phyloP scores from a whole-genome alignment of 2,113 vertebrate species.

The Sphaerodactylus townsendi region DNA sequence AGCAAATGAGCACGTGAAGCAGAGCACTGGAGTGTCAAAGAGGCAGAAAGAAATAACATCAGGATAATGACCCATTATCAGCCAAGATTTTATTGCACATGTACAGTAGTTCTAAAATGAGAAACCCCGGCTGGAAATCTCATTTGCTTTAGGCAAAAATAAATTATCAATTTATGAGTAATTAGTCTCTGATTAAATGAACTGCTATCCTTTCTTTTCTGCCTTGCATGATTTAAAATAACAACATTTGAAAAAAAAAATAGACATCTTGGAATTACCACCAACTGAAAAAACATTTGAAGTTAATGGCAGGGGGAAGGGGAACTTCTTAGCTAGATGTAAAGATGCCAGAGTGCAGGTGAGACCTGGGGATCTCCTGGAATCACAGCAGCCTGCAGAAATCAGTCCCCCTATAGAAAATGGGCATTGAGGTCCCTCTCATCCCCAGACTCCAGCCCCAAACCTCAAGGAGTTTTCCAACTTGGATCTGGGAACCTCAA shows the following conservation, averaged over 20 bases:
- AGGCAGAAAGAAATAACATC: conserved; percentile 64
- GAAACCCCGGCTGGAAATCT: conserved; percentile 38
- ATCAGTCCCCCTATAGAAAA: no score
- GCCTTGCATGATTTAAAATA: not conserved
- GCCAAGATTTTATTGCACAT: conserved; percentile 41
- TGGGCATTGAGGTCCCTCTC: no score
- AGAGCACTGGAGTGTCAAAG: conserved; percentile 53
- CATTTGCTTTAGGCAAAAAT: conserved; percentile 44
- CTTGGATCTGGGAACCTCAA: no score
- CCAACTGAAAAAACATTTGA: not conserved
- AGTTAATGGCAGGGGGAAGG: not conserved
- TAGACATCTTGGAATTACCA: not conserved
- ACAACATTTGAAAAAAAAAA: not conserved
- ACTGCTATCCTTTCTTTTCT: conserved; percentile 30
- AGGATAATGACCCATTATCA: conserved; percentile 62
- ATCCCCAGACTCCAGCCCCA: no score
- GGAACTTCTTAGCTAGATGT: not conserved
- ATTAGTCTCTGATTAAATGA: conserved; percentile 54
- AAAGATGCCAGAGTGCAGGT: no score
- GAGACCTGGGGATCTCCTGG: no score
- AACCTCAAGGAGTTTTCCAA: no score
- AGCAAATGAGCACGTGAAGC: conserved; percentile 57
- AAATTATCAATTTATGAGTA: conserved; percentile 43
- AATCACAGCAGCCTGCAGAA: no score
- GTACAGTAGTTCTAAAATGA: conserved; percentile 51